Base-by-base conservation (phyloP, 1,140 invertebrate genomes). In the Eulimnadia texana region DNA sequence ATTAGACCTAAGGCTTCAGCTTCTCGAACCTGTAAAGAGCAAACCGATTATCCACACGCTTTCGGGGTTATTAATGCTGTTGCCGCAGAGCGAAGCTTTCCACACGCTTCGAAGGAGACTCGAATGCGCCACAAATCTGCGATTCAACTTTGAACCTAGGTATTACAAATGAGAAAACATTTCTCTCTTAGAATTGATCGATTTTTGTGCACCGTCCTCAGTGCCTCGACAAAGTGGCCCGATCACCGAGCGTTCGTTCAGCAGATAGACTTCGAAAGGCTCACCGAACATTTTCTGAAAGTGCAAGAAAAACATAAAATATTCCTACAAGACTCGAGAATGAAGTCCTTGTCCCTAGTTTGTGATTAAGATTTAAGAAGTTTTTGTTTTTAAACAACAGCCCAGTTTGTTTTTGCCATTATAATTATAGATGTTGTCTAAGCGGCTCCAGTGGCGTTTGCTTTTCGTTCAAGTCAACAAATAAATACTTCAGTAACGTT, bases 81-180 rank as follows among this genome's bases (percentile, higher is more conserved):
- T 99, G 64, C 96, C 96, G 22, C 96, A 99, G 77, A 94, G 88
- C 51, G 92, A 97, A 70, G 92, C 94, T 10, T 99, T 98, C 74
- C 83, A 86, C 67, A 84, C 86, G 28, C 78, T 99, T 53, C 82
- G 86, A 62, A 82, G 85, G 67, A 79, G 96, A 64, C 78, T 99
- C 58, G 83, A 92, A 68, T 94, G 92, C 71, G 86, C 95, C 67
- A 93, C 93, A 58, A 79, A 76, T 68, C 73, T 73, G 71, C 77
- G 74, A 72, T 65, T 76, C 65, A 68, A 70, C 64, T 66, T 70
- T 65, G 58, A 74, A 67, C 67, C 71, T 68, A 73, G 69, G 74
- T 73, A 67, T 58, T 60, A n/a, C 54, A 19, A 50, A 47, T 62
- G 58, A 47, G 42, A 22, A 51, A 10, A 47, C 23, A 56, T 58